These are phyloP conservation scores for Alviniconcha strummeri DNA, from an alignment of 2,888 invertebrate species.

Conservation along the genomic window DNA sequence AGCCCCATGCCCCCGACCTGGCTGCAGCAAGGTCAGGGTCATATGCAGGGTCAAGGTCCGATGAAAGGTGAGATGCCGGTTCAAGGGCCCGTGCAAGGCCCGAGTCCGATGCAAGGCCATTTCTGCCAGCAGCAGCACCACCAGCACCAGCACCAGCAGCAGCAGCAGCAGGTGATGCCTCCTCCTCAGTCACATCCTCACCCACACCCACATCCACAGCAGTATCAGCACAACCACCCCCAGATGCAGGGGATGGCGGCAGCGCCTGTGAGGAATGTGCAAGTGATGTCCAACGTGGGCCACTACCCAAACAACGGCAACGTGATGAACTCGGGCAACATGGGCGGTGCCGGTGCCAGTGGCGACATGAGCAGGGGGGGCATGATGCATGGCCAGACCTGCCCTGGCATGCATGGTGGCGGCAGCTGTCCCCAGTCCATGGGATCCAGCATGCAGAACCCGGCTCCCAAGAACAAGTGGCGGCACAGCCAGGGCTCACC, in stretches of 20 bases:
- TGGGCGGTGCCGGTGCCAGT: not conserved
- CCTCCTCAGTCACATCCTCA: conserved; percentile 30
- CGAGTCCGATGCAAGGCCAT: conserved; percentile 1
- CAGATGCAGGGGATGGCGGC: conserved; percentile 21
- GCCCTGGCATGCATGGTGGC: conserved; percentile 3
- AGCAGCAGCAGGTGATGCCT: conserved; percentile 28
- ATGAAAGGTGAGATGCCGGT: conserved; percentile 17
- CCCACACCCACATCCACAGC: conserved; percentile 17
- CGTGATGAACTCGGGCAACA: conserved; percentile 5
- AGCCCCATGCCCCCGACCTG: conserved; percentile 19
- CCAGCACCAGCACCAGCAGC: not conserved
- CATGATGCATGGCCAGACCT: conserved; percentile 13
- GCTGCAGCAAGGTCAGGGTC: conserved; percentile 16
- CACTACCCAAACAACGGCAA: conserved; percentile 26
- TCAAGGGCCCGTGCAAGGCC: conserved; percentile 4
- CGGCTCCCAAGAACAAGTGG: not conserved
- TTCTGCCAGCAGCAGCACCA: not conserved
- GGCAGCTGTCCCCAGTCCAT: not conserved
- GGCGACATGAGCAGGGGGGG: not conserved
- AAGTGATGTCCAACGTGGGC: conserved; percentile 16
- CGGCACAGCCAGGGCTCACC: not conserved
- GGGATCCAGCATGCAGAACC: not conserved
- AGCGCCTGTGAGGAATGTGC: conserved; percentile 25
- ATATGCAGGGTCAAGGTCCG: not conserved
- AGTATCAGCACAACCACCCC: conserved; percentile 25